Percentiles rank a stretch among this genome's conserved stretches.
Evolutionary conservation across 2,113 vertebrate genomes (phyloP).

Genomic region (Natator depressus): DNA sequence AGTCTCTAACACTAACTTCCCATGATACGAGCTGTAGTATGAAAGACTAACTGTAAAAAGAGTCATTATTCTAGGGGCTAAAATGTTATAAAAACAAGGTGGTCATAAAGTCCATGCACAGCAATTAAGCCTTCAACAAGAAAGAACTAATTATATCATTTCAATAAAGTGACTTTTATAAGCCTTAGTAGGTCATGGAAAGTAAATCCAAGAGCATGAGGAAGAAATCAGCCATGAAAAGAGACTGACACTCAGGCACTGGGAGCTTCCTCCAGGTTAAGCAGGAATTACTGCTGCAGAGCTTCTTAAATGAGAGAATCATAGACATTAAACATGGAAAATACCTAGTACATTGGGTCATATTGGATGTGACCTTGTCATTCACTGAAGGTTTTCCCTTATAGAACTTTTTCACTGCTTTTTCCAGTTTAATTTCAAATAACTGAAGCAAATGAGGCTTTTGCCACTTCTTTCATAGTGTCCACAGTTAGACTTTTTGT

Average conservation of each 20-base stretch:
- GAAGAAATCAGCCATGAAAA: neutral
- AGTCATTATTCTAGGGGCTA: neutral
- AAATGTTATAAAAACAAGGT: accelerated
- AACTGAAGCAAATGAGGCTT: neutral
- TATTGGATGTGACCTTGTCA: neutral
- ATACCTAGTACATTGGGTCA: neutral
- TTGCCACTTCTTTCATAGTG: neutral
- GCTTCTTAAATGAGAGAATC: neutral
- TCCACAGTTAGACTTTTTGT: neutral
- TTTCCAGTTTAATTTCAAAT: neutral
- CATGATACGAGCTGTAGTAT: neutral
- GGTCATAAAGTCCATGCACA: neutral
- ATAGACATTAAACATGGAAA: neutral
- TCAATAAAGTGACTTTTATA: neutral
- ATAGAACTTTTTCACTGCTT: neutral
- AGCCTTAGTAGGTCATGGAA: neutral
- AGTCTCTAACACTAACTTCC: neutral
- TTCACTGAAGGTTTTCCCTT: neutral
- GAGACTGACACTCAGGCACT: neutral
- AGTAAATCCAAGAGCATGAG: neutral
- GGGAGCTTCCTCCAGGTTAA: neutral
- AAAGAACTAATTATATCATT: neutral
- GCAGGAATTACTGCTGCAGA: neutral
- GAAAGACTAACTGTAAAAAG: neutral
- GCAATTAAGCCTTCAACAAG: neutral